Evolutionary conservation across 2,113 vertebrate genomes (phyloP), one percentile per base, ranked within the genome.

Genomic region (Scopus umbretta): DNA sequence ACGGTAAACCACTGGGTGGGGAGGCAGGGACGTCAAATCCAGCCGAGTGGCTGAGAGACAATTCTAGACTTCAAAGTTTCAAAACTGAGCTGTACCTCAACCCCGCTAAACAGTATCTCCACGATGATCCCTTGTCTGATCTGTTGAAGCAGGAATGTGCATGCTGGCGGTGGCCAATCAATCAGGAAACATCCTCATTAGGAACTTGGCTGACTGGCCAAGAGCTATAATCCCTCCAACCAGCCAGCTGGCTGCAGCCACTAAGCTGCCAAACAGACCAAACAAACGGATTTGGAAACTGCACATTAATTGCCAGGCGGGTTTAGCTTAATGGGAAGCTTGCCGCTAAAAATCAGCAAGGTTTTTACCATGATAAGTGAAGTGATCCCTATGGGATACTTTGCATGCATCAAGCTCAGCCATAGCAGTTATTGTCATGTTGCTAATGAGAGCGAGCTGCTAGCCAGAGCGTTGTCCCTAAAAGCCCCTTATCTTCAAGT

Each of bases 191-290:
- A 93, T 53, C 62, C 92, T 76, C 92, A 88, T 96, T 82, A 95
- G 70, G 71, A 94, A 92, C 66, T 10, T 86, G 66, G 93, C 81
- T 93, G 78, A 70, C 66, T 40, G 38, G 62, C 78, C 85, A 91
- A 85, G 74, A 83, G 53, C 76, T 94, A 59, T 66, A 97, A 97
- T 90, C 81, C 58, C 74, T 88, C 87, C 87, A 95, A 85, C 53
- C 76, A 84, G 93, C 81, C 90, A 90, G 87, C 62, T 88, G 84
- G 76, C 40, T 85, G 65, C 93, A 94, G 84, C 53, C 62, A 75
- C 87, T 72, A 90, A 79, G 84, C 92, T 92, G 92, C 87, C 90
- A 93, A 94, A 93, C 40, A 85, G 87, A 91, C 43, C 83, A 95
- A 95, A 95, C 75, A 92, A 83, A 92, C 3, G 3, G 78, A 94